Conservation (phyloP, 2,797 vertebrate genomes). For the Enteromius thamalakanensis region DNA sequence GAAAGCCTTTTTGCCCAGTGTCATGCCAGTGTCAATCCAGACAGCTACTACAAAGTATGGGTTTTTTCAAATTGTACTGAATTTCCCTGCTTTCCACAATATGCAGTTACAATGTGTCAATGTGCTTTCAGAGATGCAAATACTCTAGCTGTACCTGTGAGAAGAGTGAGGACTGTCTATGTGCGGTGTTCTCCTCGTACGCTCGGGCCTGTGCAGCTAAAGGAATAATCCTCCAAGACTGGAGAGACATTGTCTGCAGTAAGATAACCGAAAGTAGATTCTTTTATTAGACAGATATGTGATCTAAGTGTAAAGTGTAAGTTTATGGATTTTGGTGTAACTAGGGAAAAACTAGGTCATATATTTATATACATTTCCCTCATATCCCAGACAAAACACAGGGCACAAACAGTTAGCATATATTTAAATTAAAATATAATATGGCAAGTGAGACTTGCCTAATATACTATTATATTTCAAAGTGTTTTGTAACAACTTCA, state of each 20-base stretch:
- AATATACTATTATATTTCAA: neutral
- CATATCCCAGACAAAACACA: too few species aligned
- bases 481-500: neutral
- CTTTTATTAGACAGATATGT: neutral
- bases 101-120: neutral
- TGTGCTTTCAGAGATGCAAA: constrained; percentile 82
- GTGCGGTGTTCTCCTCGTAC: constrained; percentile 90
- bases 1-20: constrained; percentile 82
- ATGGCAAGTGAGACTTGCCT: neutral
- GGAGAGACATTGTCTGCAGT: constrained; percentile 77
- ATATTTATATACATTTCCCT: too few species aligned
- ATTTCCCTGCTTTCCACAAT: neutral
- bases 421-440: neutral
- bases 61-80: neutral
- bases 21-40: constrained; percentile 81
- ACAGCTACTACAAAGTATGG: constrained; percentile 86
- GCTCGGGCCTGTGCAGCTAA: constrained; percentile 84
- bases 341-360: neutral
- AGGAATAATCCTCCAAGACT: constrained; percentile 81
- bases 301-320: neutral
- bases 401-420: neutral
- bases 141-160: constrained; percentile 91
- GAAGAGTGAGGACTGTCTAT: constrained; percentile 88
- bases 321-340: neutral
- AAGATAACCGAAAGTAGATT: constrained; percentile 61